These are phyloP conservation scores for Sicus ferrugineus DNA, from an alignment of 2,888 invertebrate species.

Conservation along the genomic window DNA sequence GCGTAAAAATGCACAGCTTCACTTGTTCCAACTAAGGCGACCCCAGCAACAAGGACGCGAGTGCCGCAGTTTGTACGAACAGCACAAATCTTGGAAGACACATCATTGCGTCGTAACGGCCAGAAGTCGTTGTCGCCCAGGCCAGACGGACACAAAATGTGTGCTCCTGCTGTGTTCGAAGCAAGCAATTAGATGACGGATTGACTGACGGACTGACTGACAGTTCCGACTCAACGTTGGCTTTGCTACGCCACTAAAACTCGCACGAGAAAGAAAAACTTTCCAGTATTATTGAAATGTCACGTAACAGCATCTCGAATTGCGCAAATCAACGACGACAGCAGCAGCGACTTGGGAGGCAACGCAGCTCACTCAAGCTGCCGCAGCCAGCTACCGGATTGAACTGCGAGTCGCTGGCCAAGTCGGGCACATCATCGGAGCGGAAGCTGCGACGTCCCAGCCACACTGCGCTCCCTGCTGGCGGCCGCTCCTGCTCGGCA, in stretches of 20 bases:
- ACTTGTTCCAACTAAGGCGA: too few species aligned
- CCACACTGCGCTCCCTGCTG: not conserved
- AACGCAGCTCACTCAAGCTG: slow-evolving; percentile 4
- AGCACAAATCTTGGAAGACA: not conserved
- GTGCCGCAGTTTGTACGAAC: not conserved
- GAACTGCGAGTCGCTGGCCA: slow-evolving; percentile 47
- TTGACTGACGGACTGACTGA: slow-evolving; percentile 33
- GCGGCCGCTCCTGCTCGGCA: slow-evolving; percentile 7
- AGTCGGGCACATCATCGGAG: slow-evolving; percentile 41
- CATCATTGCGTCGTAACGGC: not conserved
- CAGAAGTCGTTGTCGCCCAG: not conserved
- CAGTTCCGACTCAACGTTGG: slow-evolving; percentile 32
- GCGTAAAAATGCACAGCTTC: not conserved
- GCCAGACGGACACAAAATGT: not conserved
- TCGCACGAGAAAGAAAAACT: slow-evolving; percentile 50
- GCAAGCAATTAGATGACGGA: not conserved
- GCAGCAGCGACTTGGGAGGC: slow-evolving; percentile 17
- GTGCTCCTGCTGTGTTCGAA: not conserved
- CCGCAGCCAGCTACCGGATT: slow-evolving; percentile 18
- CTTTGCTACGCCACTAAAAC: slow-evolving; percentile 19
- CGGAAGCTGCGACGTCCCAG: slow-evolving; percentile 10
- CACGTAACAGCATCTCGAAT: slow-evolving; percentile 64
- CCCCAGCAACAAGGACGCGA: too few species aligned
- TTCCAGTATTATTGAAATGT: slow-evolving; percentile 64
- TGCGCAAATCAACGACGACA: slow-evolving; percentile 60